A percentile compares a stretch with the other conserved stretches of the same genome.
These are phyloP conservation scores for Drosophila rhopaloa DNA, from an alignment of 1,140 invertebrate species.

Conservation along the genomic window DNA sequence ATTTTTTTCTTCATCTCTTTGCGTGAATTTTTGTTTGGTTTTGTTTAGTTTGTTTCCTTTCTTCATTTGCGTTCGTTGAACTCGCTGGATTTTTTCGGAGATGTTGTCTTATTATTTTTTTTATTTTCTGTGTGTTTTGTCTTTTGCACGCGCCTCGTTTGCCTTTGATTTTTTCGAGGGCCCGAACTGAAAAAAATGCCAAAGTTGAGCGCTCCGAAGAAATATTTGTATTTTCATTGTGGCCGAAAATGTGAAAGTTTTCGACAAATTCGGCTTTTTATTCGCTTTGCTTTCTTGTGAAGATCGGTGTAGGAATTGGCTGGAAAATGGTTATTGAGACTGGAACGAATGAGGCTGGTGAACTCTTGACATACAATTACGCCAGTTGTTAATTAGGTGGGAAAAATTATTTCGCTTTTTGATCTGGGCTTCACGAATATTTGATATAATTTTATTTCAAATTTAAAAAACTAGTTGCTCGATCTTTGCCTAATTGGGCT, in stretches of 20 bases:
- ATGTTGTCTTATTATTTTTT: conserved; percentile 41
- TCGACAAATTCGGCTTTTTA: conserved; percentile 37
- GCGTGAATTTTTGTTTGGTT: conserved; percentile 35
- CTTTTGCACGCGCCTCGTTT: conserved; percentile 49
- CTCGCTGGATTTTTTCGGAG: conserved; percentile 35
- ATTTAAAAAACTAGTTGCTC: neutral
- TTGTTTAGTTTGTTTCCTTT: conserved; percentile 31
- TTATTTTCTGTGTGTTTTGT: conserved; percentile 32
- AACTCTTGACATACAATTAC: conserved; percentile 53
- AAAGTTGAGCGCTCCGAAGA: conserved; percentile 54
- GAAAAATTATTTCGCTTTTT: conserved; percentile 4
- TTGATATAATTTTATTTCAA: neutral
- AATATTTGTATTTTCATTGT: conserved; percentile 47
- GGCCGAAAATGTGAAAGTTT: conserved; percentile 57
- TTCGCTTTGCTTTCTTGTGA: conserved; percentile 29
- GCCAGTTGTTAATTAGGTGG: conserved; percentile 27
- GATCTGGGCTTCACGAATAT: neutral
- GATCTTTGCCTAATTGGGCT: neutral
- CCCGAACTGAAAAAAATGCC: conserved; percentile 36
- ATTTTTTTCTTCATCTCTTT: conserved; percentile 39
- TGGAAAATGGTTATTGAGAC: conserved; percentile 36
- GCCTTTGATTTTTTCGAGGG: conserved; percentile 27
- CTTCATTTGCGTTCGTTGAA: conserved; percentile 56
- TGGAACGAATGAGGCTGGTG: conserved; percentile 26
- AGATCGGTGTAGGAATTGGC: conserved; percentile 6